Evolutionary conservation across 2,113 vertebrate genomes (phyloP).

Genomic region (Phainopepla nitens): DNA sequence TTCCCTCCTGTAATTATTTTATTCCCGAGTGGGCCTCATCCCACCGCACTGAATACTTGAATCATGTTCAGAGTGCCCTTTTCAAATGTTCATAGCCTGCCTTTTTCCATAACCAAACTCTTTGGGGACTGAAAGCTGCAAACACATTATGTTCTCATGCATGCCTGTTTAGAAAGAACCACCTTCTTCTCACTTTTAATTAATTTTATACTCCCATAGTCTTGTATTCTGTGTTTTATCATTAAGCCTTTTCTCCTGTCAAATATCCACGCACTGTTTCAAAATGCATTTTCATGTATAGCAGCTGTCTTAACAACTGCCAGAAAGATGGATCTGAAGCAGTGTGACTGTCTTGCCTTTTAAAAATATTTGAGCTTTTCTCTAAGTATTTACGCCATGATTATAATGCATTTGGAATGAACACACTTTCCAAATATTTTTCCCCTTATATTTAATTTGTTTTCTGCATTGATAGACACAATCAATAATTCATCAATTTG

Average conservation of each 20-base stretch:
- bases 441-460: slow-evolving; percentile 20
- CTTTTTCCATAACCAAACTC: not conserved
- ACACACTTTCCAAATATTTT: not conserved
- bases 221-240: not conserved
- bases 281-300: slow-evolving; percentile 28
- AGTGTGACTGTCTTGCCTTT: not conserved
- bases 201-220: not conserved
- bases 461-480: not conserved
- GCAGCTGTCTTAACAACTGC: slow-evolving; percentile 22
- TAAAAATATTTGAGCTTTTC: not conserved
- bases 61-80: not conserved
- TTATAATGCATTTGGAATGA: not conserved
- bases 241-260: not conserved
- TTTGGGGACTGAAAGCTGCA: not conserved
- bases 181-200: not conserved
- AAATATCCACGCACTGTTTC: not conserved
- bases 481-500: slow-evolving; percentile 53
- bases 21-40: not conserved
- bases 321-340: not conserved
- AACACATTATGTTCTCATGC: not conserved
- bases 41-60: not conserved
- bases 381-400: not conserved
- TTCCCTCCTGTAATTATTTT: not conserved
- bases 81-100: not conserved
- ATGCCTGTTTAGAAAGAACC: not conserved